These are phyloP conservation scores for Erpetoichthys calabaricus DNA, from an alignment of 2,797 vertebrate species.

Conservation along the genomic window DNA sequence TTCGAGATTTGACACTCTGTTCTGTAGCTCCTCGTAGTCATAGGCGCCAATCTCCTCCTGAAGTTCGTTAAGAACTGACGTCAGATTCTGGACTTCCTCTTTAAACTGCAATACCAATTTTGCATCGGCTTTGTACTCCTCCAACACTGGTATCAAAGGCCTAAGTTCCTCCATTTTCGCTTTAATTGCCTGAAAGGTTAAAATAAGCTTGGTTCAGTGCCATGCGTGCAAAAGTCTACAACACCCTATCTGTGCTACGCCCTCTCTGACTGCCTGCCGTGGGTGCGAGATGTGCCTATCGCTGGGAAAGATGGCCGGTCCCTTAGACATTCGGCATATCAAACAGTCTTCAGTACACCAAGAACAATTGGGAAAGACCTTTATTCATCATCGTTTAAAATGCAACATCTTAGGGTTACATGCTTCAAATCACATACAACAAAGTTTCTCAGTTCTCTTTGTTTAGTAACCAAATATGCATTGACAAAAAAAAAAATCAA, in stretches of 20 bases:
- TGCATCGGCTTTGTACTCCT: slow-evolving; percentile 98
- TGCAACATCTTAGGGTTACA: slow-evolving; percentile 98
- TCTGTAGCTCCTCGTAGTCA: slow-evolving; percentile 98
- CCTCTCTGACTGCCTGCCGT: slow-evolving; percentile 41
- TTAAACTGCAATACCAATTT: slow-evolving; percentile 99
- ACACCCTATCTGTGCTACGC: slow-evolving; percentile 54
- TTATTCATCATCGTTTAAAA: slow-evolving; percentile 96
- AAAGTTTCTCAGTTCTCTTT: slow-evolving; percentile 67
- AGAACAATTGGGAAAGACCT: slow-evolving; percentile 97
- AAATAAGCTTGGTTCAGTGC: slow-evolving; percentile 97
- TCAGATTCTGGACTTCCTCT: slow-evolving; percentile 98
- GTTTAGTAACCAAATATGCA: slow-evolving; percentile 74
- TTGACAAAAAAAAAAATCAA: slow-evolving; percentile 64
- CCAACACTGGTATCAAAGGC: slow-evolving; percentile 98
- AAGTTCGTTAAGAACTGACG: slow-evolving; percentile 93
- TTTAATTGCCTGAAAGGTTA: slow-evolving; percentile 97
- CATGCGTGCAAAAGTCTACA: slow-evolving; percentile 63
- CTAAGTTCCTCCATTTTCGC: slow-evolving; percentile 99
- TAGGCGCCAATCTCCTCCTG: slow-evolving; percentile 97
- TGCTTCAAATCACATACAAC: slow-evolving; percentile 97
- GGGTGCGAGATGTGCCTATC: slow-evolving; percentile 30
- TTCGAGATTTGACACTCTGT: slow-evolving; percentile 96
- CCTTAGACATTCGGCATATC: slow-evolving; percentile 18
- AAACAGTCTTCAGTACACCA: slow-evolving; percentile 90
- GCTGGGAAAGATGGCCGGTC: slow-evolving; percentile 12